Base-by-base conservation (phyloP, 2,888 invertebrate species). In the Brenthis hecate region DNA sequence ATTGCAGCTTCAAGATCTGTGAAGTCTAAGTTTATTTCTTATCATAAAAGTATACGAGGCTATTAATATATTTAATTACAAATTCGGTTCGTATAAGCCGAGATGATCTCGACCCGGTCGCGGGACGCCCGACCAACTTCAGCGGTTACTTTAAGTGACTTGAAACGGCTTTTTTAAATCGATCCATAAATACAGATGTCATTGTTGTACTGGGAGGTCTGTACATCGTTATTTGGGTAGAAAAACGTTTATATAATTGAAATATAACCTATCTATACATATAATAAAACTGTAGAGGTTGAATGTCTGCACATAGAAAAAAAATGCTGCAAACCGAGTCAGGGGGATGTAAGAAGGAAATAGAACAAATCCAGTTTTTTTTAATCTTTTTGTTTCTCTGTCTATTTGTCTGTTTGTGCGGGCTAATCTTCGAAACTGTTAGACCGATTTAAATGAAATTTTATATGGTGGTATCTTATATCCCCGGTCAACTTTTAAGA, bases 21-120 rank as follows among this genome's bases (percentile, higher is more conserved):
- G 47, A 50, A 62, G 65, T 50, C 65, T 56, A 70, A 70, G 60
- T 72, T 70, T 70, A 70, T 70, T 48, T 43, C 72, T 68, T 68
- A 72, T 71, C 72, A 68, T 72, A 73, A 75, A 75, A 74, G 69
- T 75, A 73, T 74, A 75, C 72, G 75, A 72, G 68, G 72, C 71
- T 71, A 70, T 74, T 73, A 75, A 75, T 70, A 70, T 73, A 74
- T 72, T 74, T 74, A 72, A 75, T 75, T 75, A 70, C 70, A 60
- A 67, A 65, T 72, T 69, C 65, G 48, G 68, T 71, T 66, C 72
- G 65, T 70, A 66, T 70, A 72, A 72, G 68, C 65, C 68, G 65
- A 58, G 65, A 68, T 69, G 61, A 71, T 66, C 65, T 50, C 50
- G 57, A 47, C 47, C 66, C 50, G 57, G 58, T 13, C 65, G 69